Conservation (phyloP, 2,888 invertebrate species). For the Drosophila meridiana region DNA sequence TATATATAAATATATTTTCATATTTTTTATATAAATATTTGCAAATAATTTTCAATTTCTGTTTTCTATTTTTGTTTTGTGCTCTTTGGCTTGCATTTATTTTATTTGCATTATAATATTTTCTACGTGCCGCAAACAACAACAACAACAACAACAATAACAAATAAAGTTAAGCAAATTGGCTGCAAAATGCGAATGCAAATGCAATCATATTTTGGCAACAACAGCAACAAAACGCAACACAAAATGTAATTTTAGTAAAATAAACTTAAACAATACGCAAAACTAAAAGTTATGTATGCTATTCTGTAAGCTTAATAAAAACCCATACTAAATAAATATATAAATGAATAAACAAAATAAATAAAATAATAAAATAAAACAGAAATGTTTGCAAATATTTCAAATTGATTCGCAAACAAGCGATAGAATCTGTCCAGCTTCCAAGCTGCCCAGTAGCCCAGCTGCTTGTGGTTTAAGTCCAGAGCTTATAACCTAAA, state of each 20-base stretch:
- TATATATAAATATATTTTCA: constrained; percentile 3
- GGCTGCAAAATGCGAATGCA: constrained; percentile 50
- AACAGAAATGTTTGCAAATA: constrained; percentile 5
- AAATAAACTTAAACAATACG: constrained; percentile 68
- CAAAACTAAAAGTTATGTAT: constrained; percentile 72
- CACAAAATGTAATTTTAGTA: constrained; percentile 74
- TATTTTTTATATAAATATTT: constrained; percentile 38
- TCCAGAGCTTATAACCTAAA: constrained; percentile 25
- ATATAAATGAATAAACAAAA: constrained; percentile 57
- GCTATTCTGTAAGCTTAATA: constrained; percentile 74
- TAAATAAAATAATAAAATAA: constrained; percentile 19
- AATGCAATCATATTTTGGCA: constrained; percentile 69
- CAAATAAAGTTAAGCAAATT: constrained; percentile 50
- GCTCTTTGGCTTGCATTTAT: constrained; percentile 47
- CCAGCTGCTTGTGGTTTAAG: constrained; percentile 20
- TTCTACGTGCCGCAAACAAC: constrained; percentile 34
- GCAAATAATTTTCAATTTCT: constrained; percentile 52
- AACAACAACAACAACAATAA: constrained; percentile 40
- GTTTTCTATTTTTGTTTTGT: not conserved
- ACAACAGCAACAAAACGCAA: constrained; percentile 30
- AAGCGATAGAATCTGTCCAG: not conserved
- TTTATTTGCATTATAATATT: constrained; percentile 45
- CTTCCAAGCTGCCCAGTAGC: not conserved
- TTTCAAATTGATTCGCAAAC: constrained; percentile 34
- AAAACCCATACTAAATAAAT: constrained; percentile 59